Base-by-base conservation (phyloP, 2,888 invertebrate species). In the Spisula solida region DNA sequence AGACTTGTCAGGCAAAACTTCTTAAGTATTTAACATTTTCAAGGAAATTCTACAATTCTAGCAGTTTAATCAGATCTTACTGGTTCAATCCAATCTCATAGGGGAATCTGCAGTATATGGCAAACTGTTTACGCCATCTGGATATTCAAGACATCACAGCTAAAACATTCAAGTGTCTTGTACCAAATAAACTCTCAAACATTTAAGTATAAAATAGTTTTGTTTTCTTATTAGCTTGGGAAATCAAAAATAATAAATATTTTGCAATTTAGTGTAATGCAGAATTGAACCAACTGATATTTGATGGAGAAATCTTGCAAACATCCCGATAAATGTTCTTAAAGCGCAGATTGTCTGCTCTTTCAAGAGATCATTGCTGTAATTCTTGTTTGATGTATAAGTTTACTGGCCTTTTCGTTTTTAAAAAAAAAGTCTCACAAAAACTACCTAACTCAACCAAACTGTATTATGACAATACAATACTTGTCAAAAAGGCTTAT, bases 201-300 rank as follows among this genome's bases (percentile, higher is more conserved):
- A 66, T 66, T 25, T 25, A 66, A 12, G 8, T 66, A 66, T 66
- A 0, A 66, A 66, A 66, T 66, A 25, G 10, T 66, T 66, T 1
- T 66, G 60, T 25, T 66, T 66, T 66, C 25, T 25, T 66, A 66
- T 25, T 66, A 25, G 60, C n/a, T 66, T 25, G 1, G 25, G 1
- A 12, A n/a, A 66, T 66, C n/a, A 66, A 56, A 66, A 66, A 25
- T 10, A 66, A 25, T 66, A 66, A 66, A 66, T 66, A n/a, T 66
- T 66, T 66, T 66, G 60, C 60, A 25, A 41, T 66, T 66, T 66
- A 66, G n/a, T 25, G 25, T 66, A 8, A n/a, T 25, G 25, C n/a
- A 66, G 25, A 25, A 51, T 51, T 51, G 14, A 51, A 51, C 51
- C 12, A 1, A 66, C 25, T 25, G 60, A 66, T 66, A n/a, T 25